Evolutionary conservation across 2,888 invertebrate genomes (phyloP).

Genomic region (Alviniconcha strummeri): DNA sequence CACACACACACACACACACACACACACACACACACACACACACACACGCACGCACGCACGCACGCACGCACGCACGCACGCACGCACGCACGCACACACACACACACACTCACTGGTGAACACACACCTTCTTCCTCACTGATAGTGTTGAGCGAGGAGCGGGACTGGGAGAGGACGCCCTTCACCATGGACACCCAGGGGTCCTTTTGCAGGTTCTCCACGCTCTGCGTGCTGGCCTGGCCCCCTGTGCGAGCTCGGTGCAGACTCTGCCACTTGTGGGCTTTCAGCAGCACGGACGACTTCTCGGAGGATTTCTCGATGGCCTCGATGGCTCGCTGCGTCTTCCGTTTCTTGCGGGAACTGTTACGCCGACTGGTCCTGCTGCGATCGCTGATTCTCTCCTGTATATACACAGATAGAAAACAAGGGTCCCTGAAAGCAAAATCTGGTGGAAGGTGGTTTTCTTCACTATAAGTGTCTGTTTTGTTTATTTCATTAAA

Average conservation of each 20-base stretch:
- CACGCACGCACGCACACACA: not conserved
- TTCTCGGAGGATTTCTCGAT: slow-evolving; percentile 45
- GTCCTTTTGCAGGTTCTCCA: slow-evolving; percentile 48
- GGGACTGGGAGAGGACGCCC: slow-evolving; percentile 54
- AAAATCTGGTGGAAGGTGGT: no score
- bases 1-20: not conserved
- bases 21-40: not conserved
- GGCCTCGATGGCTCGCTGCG: slow-evolving; percentile 33
- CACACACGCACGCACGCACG: not conserved
- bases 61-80: not conserved
- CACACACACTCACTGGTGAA: not conserved
- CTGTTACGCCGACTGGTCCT: slow-evolving; percentile 46
- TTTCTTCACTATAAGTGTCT: no score
- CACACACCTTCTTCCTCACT: slow-evolving; percentile 51
- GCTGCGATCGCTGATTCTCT: slow-evolving; percentile 31
- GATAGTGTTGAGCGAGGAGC: slow-evolving; percentile 56
- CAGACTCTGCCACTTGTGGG: slow-evolving; percentile 45
- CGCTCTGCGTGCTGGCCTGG: not conserved
- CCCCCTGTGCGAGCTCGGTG: slow-evolving; percentile 20
- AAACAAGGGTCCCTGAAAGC: not conserved
- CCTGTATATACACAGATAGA: not conserved
- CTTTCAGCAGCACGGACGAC: slow-evolving; percentile 55
- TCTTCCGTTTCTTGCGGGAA: slow-evolving; percentile 49
- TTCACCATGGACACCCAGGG: slow-evolving; percentile 54
- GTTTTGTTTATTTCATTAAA: no score